These are phyloP conservation scores for Mus minutoides DNA, from an alignment of 2,797 vertebrate species.

Conservation along the genomic window DNA sequence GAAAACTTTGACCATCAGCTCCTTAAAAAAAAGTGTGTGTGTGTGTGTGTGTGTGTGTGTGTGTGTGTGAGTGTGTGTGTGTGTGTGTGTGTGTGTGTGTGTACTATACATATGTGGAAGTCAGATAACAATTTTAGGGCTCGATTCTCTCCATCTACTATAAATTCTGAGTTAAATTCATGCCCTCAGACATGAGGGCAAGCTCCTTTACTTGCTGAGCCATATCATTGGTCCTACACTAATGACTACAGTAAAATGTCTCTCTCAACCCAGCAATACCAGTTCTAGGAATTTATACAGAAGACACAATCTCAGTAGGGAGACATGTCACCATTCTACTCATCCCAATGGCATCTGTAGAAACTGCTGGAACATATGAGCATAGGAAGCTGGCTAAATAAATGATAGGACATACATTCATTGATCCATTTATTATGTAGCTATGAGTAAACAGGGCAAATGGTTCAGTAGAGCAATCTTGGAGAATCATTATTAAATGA, in stretches of 20 bases:
- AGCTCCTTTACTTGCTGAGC: background rate
- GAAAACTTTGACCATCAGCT: background rate
- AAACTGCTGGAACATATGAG: background rate
- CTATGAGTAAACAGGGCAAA: background rate
- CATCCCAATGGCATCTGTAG: background rate
- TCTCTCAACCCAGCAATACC: background rate
- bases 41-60: background rate
- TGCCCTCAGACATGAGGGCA: too few species aligned
- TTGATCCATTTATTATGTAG: background rate
- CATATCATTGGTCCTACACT: background rate
- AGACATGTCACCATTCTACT: background rate
- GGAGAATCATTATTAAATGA: background rate
- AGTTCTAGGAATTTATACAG: background rate
- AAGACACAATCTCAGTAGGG: background rate
- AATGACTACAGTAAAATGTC: background rate
- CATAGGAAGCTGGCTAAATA: background rate
- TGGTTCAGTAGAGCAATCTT: background rate
- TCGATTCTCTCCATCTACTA: background rate
- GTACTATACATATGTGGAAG: too few species aligned
- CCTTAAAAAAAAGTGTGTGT: background rate
- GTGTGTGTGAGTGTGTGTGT: background rate
- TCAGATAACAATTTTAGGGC: background rate
- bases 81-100: background rate
- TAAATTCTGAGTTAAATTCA: background rate
- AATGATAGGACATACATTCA: background rate